Conservation (phyloP, 2,113 vertebrate species). For the Campylomormyrus numenius region DNA sequence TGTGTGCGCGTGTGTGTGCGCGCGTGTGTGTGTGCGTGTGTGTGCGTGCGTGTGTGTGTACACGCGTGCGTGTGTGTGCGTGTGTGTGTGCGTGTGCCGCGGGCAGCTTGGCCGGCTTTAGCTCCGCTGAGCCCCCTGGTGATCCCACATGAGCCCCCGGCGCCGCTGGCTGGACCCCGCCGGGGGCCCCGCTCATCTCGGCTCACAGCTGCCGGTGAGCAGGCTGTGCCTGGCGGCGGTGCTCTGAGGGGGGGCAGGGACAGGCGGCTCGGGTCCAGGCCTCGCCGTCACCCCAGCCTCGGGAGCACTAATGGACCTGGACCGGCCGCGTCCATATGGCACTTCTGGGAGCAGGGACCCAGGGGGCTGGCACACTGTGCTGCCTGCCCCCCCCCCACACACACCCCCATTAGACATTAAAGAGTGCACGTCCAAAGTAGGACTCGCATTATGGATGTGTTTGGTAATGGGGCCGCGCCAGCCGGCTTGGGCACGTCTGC, state of each 20-base stretch:
- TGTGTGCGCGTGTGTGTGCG: no score
- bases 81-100: not conserved
- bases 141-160: not conserved
- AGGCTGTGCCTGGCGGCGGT: constrained; percentile 29
- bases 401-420: constrained; percentile 26
- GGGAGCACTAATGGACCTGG: constrained; percentile 26
- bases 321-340: constrained; percentile 31
- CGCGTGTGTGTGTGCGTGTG: not conserved
- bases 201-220: constrained; percentile 29
- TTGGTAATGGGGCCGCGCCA: constrained; percentile 32
- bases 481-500: constrained; percentile 14
- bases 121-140: not conserved
- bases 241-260: constrained; percentile 14
- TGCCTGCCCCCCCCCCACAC: constrained; percentile 4
- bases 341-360: constrained; percentile 22
- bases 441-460: constrained; percentile 36
- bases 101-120: not conserved
- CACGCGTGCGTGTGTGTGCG: not conserved
- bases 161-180: constrained; percentile 1
- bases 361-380: constrained; percentile 2
- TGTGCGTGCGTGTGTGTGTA: not conserved
- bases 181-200: not conserved
- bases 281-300: constrained; percentile 19
- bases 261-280: constrained; percentile 13
- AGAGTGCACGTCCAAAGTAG: constrained; percentile 9